Percentiles rank a stretch among this genome's conserved stretches.
phyloP scores from a whole-genome alignment of 2,888 invertebrate genomes.

The Leucophenga montana region DNA sequence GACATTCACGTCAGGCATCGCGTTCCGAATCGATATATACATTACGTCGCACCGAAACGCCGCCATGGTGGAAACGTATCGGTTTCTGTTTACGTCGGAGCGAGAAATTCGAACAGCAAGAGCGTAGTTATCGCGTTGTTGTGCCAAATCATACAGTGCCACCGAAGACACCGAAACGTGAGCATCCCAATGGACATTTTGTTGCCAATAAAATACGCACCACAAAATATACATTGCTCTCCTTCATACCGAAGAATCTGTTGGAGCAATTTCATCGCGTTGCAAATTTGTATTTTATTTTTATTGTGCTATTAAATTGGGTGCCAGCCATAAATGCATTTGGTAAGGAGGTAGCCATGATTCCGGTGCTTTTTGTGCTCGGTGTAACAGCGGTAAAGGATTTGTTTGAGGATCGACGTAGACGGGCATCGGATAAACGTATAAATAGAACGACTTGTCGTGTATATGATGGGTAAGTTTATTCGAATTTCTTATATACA shows the following conservation, averaged over 20 bases:
- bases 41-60: conserved; percentile 82
- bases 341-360: conserved; percentile 95
- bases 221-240: conserved; percentile 94
- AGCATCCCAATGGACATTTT: conserved; percentile 88
- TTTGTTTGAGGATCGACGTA: conserved; percentile 92
- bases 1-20: conserved; percentile 90
- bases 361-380: conserved; percentile 94
- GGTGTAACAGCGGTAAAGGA: conserved; percentile 96
- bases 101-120: conserved; percentile 80
- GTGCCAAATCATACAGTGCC: conserved; percentile 91
- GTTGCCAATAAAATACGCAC: conserved; percentile 91
- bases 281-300: conserved; percentile 97
- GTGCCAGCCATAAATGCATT: conserved; percentile 95
- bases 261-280: conserved; percentile 98
- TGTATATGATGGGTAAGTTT: conserved; percentile 89
- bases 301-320: conserved; percentile 97
- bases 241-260: conserved; percentile 95
- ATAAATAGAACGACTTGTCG: conserved; percentile 95
- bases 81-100: conserved; percentile 78
- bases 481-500: too few relatives aligned
- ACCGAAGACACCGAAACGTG: conserved; percentile 83
- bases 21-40: conserved; percentile 93
- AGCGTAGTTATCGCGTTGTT: conserved; percentile 81
- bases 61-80: conserved; percentile 82
- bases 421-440: conserved; percentile 91